Conservation (phyloP, 2,888 invertebrate species). For the Tenthredo scrophulariae region DNA sequence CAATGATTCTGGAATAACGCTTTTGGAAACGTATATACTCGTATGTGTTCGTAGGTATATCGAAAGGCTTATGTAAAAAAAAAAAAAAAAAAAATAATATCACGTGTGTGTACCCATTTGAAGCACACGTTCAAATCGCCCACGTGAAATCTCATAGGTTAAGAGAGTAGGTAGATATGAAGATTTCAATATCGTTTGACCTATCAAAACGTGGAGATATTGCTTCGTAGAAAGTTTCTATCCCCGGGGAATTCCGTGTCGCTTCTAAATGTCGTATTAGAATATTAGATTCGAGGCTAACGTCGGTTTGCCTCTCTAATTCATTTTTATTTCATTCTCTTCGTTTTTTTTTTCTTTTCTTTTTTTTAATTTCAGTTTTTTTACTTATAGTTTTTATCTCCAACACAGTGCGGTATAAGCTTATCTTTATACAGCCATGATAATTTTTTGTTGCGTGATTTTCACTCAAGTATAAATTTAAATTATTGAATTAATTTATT, state of each 20-base stretch:
- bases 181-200: conserved; percentile 19
- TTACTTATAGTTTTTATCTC: not conserved
- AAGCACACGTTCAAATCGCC: not conserved
- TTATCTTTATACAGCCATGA: no score
- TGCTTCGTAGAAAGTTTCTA: conserved; percentile 30
- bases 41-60: not conserved
- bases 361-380: not conserved
- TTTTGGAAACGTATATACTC: not conserved
- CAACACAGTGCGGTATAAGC: no score
- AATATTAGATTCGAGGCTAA: conserved; percentile 17
- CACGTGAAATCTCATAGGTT: conserved; percentile 11
- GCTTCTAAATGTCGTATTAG: conserved; percentile 38
- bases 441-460: not conserved
- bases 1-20: not conserved
- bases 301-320: conserved; percentile 14
- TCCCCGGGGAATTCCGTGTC: conserved; percentile 29
- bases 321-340: not conserved
- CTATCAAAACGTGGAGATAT: conserved; percentile 8
- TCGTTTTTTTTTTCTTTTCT: conserved; percentile 33
- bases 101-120: not conserved
- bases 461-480: not conserved
- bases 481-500: not conserved
- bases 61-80: not conserved
- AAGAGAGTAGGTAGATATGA: not conserved
- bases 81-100: not conserved